These are phyloP conservation scores for Clytia hemisphaerica DNA, from an alignment of 30 jellyfish, hydroid and myxozoan genomes.

Conservation along the genomic window DNA sequence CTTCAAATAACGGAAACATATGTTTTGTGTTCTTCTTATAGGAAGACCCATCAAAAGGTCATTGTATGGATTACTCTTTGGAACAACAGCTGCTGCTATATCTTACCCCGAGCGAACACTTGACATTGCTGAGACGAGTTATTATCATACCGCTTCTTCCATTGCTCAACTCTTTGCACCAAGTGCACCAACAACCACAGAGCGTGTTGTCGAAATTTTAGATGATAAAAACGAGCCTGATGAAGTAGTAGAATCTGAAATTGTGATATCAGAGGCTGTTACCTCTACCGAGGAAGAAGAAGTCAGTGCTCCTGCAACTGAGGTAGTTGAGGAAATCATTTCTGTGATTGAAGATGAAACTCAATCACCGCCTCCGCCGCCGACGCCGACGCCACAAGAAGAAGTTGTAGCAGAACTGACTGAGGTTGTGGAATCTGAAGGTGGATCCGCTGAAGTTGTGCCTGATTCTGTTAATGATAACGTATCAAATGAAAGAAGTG, in stretches of 20 bases:
- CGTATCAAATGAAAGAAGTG: neutral
- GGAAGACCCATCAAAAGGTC: slow-evolving; percentile 34
- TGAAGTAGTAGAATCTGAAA: neutral
- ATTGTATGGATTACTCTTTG: slow-evolving; percentile 13
- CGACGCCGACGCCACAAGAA: slow-evolving; percentile 1
- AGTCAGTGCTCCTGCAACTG: neutral
- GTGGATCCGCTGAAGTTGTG: too few relatives aligned
- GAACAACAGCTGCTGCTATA: slow-evolving; percentile 19
- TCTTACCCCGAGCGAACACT: slow-evolving; percentile 21
- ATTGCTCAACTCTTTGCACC: neutral
- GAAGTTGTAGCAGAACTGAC: neutral
- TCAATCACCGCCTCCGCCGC: too few relatives aligned
- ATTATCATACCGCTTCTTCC: slow-evolving; percentile 9
- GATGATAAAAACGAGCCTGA: neutral
- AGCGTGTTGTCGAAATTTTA: neutral
- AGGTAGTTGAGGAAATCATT: neutral
- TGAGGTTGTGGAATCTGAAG: neutral
- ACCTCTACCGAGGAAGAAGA: neutral
- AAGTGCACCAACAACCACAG: neutral
- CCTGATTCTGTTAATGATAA: too few relatives aligned
- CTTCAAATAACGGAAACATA: too few relatives aligned
- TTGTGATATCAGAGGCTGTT: neutral
- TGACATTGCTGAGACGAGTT: slow-evolving; percentile 14
- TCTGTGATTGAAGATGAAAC: neutral
- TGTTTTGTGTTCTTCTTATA: too few relatives aligned